phyloP scores from a whole-genome alignment of 2,797 vertebrate species.

The Tapera naevia region DNA sequence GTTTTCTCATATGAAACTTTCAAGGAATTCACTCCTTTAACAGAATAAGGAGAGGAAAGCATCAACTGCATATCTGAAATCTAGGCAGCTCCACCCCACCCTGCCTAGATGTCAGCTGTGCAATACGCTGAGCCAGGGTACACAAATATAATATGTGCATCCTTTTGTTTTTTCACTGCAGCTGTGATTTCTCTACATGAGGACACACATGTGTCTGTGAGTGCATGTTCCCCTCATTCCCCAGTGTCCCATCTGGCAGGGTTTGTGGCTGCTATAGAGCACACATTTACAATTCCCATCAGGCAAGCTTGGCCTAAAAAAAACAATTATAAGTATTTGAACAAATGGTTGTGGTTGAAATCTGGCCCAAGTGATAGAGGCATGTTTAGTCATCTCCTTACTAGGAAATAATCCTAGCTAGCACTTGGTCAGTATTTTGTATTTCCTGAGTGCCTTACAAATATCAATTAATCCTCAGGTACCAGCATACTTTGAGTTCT shows the following conservation, averaged over 20 bases:
- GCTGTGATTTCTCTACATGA: slow-evolving; percentile 17
- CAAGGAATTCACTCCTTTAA: neutral
- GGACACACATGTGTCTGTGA: neutral
- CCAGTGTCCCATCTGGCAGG: slow-evolving; percentile 27
- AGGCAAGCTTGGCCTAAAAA: slow-evolving; percentile 49
- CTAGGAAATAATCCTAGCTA: slow-evolving; percentile 52
- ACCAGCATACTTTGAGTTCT: neutral
- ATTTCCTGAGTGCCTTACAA: slow-evolving; percentile 30
- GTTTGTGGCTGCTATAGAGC: slow-evolving; percentile 7
- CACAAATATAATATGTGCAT: neutral
- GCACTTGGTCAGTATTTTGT: neutral
- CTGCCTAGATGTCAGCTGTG: neutral
- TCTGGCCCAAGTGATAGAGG: slow-evolving; percentile 13
- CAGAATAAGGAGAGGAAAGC: neutral
- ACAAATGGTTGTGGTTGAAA: slow-evolving; percentile 48
- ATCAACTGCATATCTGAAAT: neutral
- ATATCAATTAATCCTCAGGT: slow-evolving; percentile 2
- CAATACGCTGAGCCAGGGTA: neutral
- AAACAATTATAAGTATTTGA: slow-evolving; percentile 35
- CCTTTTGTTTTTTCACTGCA: neutral
- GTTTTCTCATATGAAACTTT: neutral
- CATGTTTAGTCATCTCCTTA: slow-evolving; percentile 48
- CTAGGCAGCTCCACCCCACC: neutral
- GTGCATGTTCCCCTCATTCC: neutral
- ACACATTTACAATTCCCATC: slow-evolving; percentile 42